Evolutionary conservation across 2,888 invertebrate species (phyloP), one percentile per base, ranked within the genome.

Genomic region (Drosophila longiperda): DNA sequence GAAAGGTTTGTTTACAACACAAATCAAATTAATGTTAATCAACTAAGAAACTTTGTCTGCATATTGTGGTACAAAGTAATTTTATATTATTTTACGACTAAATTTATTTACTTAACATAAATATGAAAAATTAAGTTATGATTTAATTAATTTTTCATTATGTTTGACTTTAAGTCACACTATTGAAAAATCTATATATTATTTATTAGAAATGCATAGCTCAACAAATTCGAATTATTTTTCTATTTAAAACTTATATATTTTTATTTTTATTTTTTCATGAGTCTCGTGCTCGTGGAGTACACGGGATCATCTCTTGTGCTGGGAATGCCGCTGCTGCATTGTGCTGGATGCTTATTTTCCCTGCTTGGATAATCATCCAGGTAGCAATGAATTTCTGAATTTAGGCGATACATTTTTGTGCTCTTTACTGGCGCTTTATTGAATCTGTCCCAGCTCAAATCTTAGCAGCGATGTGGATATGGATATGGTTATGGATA

Each of bases 321-420:
- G 15, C 15, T 20, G 45, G 12, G 20, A 20, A 45, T 7, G 45
- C 7, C 12, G n/a, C 36, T 33, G 17, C 32, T 40, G 11, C 23
- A 15, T 50, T 9, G 20, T 34, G 15, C 12, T 17, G 40, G 17
- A 23, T 59, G 8, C 59, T 17, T 40, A 53, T 23, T 42, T 20
- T n/a, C 38, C 52, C 57, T 54, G 20, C 50, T 55, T 61, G 68
- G 72, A 73, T 76, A 83, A 84, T 82, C 80, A 80, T 55, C 61
- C 62, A 60, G 72, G 61, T 71, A 26, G 70, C 82, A 87, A 83
- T 84, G 83, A 89, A 84, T 84, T 84, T 89, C 87, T 73, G 89
- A 84, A 84, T 89, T 89, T 84, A 89, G 87, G 76, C 83, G 75
- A 73, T 73, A 59, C 65, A 60, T 70, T 68, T 61, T n/a, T 34